phyloP scores from a whole-genome alignment of 2,888 invertebrate genomes.

The Dichetophora obliterata region DNA sequence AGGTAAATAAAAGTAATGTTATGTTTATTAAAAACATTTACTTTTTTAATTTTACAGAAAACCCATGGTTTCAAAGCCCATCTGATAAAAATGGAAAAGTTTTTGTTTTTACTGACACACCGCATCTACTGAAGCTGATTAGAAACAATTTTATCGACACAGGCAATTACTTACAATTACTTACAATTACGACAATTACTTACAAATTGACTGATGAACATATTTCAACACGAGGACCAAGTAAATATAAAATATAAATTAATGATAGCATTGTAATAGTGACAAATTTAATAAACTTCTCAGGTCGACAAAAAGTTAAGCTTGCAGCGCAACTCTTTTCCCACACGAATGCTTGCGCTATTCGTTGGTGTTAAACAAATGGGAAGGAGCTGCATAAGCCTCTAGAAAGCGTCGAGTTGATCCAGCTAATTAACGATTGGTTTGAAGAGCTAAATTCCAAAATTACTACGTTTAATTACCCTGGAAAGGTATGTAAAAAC shows the following conservation, averaged over 20 bases:
- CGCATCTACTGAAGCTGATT: neutral
- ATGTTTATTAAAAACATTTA: neutral
- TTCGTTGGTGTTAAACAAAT: neutral
- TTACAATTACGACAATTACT: neutral
- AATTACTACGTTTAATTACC: too few species aligned
- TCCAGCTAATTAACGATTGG: neutral
- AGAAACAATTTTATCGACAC: neutral
- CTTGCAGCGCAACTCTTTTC: neutral
- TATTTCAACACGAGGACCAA: neutral
- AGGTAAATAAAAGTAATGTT: neutral
- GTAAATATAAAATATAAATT: neutral
- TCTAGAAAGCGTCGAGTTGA: neutral
- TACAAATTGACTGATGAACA: constrained; percentile 9
- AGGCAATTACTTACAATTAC: too few species aligned
- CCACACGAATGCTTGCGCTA: neutral
- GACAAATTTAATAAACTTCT: too few species aligned
- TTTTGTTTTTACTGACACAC: neutral
- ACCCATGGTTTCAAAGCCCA: neutral
- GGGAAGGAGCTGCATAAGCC: neutral
- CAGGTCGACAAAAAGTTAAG: neutral
- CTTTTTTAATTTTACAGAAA: neutral
- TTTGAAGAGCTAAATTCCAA: neutral
- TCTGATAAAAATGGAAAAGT: neutral
- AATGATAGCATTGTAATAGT: too few species aligned
- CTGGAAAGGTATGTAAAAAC: too few species aligned